Evolutionary conservation across 2,113 vertebrate species (phyloP).

Genomic region (Colius striatus): DNA sequence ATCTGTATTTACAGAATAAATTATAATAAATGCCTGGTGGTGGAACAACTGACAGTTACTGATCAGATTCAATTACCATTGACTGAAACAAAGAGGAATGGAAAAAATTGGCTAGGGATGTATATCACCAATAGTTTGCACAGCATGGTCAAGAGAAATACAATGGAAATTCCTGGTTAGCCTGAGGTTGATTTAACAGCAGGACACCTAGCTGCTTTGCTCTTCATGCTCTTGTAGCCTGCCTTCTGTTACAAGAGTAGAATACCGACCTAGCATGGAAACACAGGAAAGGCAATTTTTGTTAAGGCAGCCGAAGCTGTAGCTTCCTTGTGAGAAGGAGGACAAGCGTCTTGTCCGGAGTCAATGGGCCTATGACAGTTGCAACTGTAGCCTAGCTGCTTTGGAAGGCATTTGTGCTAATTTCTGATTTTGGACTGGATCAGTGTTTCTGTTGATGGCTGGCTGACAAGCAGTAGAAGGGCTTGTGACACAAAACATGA

Average conservation of each 20-base stretch:
- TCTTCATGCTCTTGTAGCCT: neutral
- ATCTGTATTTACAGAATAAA: neutral
- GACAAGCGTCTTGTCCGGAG: neutral
- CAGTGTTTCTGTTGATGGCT: neutral
- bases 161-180: neutral
- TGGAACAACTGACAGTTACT: neutral
- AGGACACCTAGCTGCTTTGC: neutral
- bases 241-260: neutral
- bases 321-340: neutral
- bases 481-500: neutral
- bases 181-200: neutral
- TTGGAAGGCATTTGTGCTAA: neutral
- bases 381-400: neutral
- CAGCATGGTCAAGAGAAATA: rapidly evolving
- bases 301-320: neutral
- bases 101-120: neutral
- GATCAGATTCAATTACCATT: neutral
- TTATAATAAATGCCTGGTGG: conserved; percentile 5
- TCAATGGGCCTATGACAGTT: rapidly evolving
- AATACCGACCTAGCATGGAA: rapidly evolving
- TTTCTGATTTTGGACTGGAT: neutral
- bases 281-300: neutral
- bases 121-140: neutral
- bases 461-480: neutral
- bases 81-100: neutral